Evolutionary conservation across 2,888 invertebrate genomes (phyloP).

Genomic region (Metacarcinus magister): DNA sequence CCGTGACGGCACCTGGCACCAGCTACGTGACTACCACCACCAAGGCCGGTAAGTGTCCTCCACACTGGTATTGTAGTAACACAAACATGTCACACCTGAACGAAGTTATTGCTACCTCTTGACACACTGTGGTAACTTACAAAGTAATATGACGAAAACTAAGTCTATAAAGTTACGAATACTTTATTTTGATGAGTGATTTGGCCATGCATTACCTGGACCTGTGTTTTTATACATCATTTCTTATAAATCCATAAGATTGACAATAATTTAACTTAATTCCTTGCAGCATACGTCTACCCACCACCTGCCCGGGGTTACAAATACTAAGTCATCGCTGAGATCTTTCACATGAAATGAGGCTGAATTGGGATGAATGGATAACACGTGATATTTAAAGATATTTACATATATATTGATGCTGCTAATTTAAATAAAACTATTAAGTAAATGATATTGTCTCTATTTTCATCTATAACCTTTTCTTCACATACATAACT

Average conservation of each 20-base stretch:
- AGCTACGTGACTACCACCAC: not conserved
- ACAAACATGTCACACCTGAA: not conserved
- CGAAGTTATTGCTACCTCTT: not conserved
- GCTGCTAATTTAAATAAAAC: conserved; percentile 7
- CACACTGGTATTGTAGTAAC: not conserved
- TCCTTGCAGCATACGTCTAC: not conserved
- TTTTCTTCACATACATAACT: not conserved
- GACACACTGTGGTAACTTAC: not conserved
- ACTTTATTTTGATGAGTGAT: too few species aligned
- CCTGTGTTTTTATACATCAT: too few species aligned
- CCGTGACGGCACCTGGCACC: not conserved
- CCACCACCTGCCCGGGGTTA: not conserved
- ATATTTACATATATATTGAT: conserved; percentile 9
- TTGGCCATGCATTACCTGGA: too few species aligned
- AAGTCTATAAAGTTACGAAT: too few species aligned
- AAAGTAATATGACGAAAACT: not conserved
- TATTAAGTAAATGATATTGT: not conserved
- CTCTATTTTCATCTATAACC: not conserved
- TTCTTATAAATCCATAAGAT: too few species aligned
- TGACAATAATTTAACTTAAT: not conserved
- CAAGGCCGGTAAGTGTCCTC: not conserved
- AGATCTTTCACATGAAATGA: not conserved
- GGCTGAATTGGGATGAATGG: not conserved
- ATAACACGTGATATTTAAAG: not conserved
- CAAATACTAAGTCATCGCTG: not conserved